Conservation (phyloP, 2,797 vertebrate species). For the Monodelphis domestica region DNA sequence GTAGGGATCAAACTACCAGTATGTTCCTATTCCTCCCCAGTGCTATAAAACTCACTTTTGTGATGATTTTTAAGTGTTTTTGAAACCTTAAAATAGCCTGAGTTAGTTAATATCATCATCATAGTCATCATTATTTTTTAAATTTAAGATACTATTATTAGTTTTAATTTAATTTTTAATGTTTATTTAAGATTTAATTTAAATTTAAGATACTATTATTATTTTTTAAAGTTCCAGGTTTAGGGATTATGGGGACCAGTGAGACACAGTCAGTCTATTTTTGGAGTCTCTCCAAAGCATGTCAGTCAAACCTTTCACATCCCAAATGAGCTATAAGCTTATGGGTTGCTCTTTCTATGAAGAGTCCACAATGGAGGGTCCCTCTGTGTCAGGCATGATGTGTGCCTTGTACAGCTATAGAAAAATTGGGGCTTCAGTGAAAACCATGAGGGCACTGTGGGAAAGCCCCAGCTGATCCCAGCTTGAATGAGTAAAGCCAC, state of each 20-base stretch:
- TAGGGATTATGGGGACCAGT: background rate
- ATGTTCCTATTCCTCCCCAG: background rate
- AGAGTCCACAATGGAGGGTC: background rate
- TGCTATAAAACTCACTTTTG: background rate
- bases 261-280: background rate
- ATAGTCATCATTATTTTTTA: background rate
- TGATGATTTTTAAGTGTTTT: background rate
- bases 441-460: background rate
- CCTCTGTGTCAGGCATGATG: background rate
- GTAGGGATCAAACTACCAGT: background rate
- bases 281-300: background rate
- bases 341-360: background rate
- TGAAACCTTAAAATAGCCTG: background rate
- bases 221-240: background rate
- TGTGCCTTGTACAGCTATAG: background rate
- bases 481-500: slow-evolving; percentile 42
- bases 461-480: slow-evolving; percentile 3
- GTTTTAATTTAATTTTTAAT: no score
- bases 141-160: background rate
- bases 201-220: background rate
- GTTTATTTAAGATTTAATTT: no score
- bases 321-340: background rate
- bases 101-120: background rate
- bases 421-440: background rate
- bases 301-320: background rate